Percentiles rank a stretch among this genome's conserved stretches.
Conservation (phyloP, 2,113 vertebrate species). For the Progne subis region DNA sequence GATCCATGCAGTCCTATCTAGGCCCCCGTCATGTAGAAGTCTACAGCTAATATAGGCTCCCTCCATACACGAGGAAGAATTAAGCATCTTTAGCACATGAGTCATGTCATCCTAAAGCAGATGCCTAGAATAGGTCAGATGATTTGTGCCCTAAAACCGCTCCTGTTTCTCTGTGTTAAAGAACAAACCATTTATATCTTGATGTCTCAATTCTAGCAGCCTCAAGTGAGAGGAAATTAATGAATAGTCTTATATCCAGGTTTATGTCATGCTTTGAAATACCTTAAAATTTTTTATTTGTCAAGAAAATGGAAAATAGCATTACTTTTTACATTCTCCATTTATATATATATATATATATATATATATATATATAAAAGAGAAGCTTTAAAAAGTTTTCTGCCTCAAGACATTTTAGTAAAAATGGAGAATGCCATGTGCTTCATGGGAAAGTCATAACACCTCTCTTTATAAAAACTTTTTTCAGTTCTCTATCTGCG, state of each 20-base stretch:
- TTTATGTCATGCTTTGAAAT: not conserved
- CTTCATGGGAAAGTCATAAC: not conserved
- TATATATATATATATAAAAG: not conserved
- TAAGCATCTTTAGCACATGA: slow-evolving; percentile 53
- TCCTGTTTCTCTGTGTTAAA: slow-evolving; percentile 4
- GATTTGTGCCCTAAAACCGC: slow-evolving; percentile 50
- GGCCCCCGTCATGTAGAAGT: slow-evolving; percentile 9
- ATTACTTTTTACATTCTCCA: not conserved
- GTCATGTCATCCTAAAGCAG: slow-evolving; percentile 49
- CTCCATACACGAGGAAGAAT: slow-evolving; percentile 26
- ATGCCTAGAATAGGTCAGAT: slow-evolving; percentile 31
- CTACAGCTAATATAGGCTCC: slow-evolving; percentile 49
- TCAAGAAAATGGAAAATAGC: not conserved
- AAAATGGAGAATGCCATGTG: not conserved
- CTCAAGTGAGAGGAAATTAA: not conserved
- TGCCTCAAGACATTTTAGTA: not conserved
- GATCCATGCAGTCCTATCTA: slow-evolving; percentile 15
- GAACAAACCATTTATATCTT: not conserved
- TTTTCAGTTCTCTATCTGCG: not conserved
- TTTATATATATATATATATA: not conserved
- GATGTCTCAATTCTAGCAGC: not conserved
- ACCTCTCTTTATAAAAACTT: not conserved
- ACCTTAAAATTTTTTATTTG: not conserved
- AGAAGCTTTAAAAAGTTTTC: not conserved
- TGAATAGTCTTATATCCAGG: not conserved